Evolutionary conservation across 2,113 vertebrate species (phyloP).

Genomic region (Eublepharis macularius): DNA sequence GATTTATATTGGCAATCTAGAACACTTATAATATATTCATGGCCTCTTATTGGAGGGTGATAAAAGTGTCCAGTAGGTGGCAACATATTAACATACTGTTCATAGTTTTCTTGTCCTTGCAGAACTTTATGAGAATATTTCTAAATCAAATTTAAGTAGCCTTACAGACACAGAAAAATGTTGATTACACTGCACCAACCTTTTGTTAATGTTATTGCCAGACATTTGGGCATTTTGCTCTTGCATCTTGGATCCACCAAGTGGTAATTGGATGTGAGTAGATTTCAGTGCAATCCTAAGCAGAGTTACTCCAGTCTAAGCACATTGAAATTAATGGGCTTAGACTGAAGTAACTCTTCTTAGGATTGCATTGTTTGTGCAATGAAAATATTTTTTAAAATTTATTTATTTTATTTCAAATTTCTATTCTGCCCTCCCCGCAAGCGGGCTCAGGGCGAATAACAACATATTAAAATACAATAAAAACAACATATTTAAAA

Average conservation of each 20-base stretch:
- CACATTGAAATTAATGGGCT: too few relatives aligned
- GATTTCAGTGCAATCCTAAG: not conserved
- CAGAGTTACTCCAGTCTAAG: too few relatives aligned
- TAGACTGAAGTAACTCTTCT: too few relatives aligned
- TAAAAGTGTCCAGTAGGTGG: conserved; percentile 73
- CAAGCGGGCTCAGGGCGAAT: too few relatives aligned
- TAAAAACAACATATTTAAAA: too few relatives aligned
- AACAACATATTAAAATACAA: too few relatives aligned
- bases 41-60: conserved; percentile 11
- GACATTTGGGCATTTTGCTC: not conserved
- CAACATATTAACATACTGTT: conserved; percentile 69
- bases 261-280: not conserved
- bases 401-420: too few relatives aligned
- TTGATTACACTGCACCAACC: not conserved
- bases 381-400: too few relatives aligned
- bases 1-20: not conserved
- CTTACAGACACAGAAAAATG: not conserved
- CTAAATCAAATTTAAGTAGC: not conserved
- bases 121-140: conserved; percentile 19
- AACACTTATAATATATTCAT: accelerated
- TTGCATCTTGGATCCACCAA: not conserved
- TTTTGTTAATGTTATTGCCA: not conserved
- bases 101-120: conserved; percentile 4
- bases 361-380: too few relatives aligned
- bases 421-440: too few relatives aligned